Evolutionary conservation across 2,797 vertebrate species (phyloP), one percentile per base, ranked within the genome.

Genomic region (Peromyscus aztecus): DNA sequence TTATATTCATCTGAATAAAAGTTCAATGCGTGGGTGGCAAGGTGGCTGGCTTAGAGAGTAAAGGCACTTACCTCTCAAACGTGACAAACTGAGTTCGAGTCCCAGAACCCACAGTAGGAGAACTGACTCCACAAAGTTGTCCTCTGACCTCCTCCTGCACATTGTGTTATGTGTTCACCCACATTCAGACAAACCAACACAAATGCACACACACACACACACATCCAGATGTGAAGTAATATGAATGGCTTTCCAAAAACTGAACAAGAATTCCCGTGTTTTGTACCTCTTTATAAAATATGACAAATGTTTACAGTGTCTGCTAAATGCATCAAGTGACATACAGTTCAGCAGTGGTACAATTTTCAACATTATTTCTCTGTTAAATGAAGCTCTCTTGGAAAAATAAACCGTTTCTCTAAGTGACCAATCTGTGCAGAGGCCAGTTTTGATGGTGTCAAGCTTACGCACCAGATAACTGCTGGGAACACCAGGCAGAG

Each of bases 1-100:
- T 27, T 83, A 52, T 19, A 83, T 57, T 89, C 73, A 94, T n/a
- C 87, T 96, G 52, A 43, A 93, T 91, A 86, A 89, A 87, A 57
- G 52, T 59, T 73, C 67, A 73, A 12, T 59, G 49, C 40, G 27
- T 49, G 23, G 16, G 21, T 69, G 21, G 31, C 46, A 37, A 86
- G 43, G 31, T 52, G 43, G 12, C 43, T 49, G 83, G 21, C 83
- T 67, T 31, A 69, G 21, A 37, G 21, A 31, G 21, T 17, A 86
- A 86, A 49, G 3, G 3, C 17, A 69, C 31, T 52, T n/a, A 52
- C 11, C 31, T 49, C 29, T 24, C 6, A 67, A 24, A 24, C 12
- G n/a, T 86, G 43, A 69, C 83, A 67, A 86, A 69, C 63, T 67
- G 82, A 67, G 82, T 49, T 24, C 8, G 43, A 85, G 16, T 86